phyloP scores from a whole-genome alignment of 2,113 vertebrate genomes.

The Malurus elegans region DNA sequence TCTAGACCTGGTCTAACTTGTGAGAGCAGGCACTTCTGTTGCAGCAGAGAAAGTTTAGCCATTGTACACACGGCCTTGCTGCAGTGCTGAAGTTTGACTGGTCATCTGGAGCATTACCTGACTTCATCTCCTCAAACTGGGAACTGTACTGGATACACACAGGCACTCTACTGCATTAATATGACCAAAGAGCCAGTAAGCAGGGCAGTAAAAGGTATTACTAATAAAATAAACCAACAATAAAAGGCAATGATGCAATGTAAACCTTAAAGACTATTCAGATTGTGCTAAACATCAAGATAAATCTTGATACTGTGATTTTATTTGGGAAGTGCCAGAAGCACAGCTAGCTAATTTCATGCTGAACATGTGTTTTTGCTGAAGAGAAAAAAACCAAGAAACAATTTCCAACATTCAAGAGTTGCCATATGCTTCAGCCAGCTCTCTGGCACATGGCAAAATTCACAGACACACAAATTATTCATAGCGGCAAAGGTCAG shows the following conservation, averaged over 20 bases:
- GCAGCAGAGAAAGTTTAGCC: background rate
- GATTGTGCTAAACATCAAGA: background rate
- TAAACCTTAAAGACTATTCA: background rate
- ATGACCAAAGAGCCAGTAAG: background rate
- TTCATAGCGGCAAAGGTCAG: background rate
- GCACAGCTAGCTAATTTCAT: background rate
- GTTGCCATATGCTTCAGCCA: background rate
- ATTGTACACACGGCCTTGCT: accelerated
- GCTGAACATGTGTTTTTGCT: background rate
- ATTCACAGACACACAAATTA: background rate
- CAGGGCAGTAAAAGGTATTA: background rate
- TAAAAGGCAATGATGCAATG: background rate
- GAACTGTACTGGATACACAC: background rate
- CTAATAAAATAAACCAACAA: background rate
- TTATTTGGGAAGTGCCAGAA: background rate
- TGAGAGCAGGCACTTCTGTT: background rate
- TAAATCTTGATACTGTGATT: background rate
- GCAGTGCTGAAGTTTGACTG: background rate
- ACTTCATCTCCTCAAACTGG: background rate
- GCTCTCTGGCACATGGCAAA: background rate
- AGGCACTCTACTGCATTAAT: background rate
- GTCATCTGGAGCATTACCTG: background rate
- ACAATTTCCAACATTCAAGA: background rate
- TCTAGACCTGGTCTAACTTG: background rate
- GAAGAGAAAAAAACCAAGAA: background rate